Base-by-base conservation (phyloP, 1,140 invertebrate species). In the Wasmannia auropunctata region DNA sequence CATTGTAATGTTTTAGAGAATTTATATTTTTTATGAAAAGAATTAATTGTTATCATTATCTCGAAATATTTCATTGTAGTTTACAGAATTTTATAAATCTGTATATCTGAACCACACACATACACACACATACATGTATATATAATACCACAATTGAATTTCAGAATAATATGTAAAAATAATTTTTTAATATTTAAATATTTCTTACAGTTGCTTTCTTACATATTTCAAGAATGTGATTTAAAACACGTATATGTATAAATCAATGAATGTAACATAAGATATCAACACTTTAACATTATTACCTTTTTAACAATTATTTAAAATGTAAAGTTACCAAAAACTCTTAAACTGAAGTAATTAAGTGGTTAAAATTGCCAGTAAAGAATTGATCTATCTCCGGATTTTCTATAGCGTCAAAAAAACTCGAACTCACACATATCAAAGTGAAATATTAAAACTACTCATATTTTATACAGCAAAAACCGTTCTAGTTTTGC, bases 381-480 rank as follows among this genome's bases (percentile, higher is more conserved):
- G 8, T 40, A 34, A 54, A 72, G 3, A 19, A 81, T 40, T 22
- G n/a, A 56, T 54, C 3, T 31, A n/a, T 72, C 22, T 70, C 22
- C 34, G 19, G 19, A 56, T 5, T 43, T 72, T 28, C 19, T 31
- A n/a, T n/a, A 70, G 3, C 22, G 14, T 74, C 69, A 34, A 31
- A n/a, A n/a, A n/a, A 81, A 58, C 65, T 72, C 51, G 58, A 34
- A 83, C 25, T 72, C 34, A 69, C 79, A 83, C 79, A 83, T 83
- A 83, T 83, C 79, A 81, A 81, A 46, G n/a, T 51, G 5, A 69
- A 34, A 54, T 40, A 7, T 54, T 54, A 22, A 69, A 70, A 22
- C n/a, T 43, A 43, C 14, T 56, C 7, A 40, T 81, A 72, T 58
- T 72, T 81, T 81, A 25, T 81, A 81, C 51, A 58, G 65, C 49